Percentiles rank a stretch among this genome's conserved stretches.
Conservation (phyloP, 2,797 vertebrate species). For the Otolemur crassicaudatus region DNA sequence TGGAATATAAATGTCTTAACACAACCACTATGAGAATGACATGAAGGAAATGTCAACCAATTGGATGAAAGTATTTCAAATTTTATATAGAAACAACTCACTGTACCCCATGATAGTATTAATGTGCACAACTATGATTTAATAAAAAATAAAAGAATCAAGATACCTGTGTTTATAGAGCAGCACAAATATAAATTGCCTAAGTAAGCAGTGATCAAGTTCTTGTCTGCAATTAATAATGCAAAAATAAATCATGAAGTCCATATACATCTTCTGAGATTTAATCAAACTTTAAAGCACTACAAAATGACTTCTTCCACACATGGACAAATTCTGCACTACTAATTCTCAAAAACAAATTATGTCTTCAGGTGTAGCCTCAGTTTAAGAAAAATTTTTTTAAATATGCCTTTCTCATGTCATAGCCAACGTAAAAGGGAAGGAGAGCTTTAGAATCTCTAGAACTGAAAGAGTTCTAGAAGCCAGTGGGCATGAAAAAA, state of each 20-base stretch:
- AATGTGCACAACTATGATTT: too few relatives aligned
- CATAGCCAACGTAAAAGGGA: too few relatives aligned
- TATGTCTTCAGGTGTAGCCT: neutral
- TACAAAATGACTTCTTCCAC: slow-evolving; percentile 35
- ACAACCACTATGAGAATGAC: too few relatives aligned
- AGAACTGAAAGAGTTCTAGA: too few relatives aligned
- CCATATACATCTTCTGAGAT: neutral
- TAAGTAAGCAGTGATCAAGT: neutral
- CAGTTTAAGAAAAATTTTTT: too few relatives aligned
- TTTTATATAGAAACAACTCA: too few relatives aligned
- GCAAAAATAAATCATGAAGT: neutral
- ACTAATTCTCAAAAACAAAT: slow-evolving; percentile 25
- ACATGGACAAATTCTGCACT: slow-evolving; percentile 31
- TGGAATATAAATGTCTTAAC: too few relatives aligned
- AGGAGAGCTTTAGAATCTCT: slow-evolving; percentile 70
- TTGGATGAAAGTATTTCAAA: too few relatives aligned
- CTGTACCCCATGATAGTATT: too few relatives aligned
- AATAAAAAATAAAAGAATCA: neutral
- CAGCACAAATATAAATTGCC: neutral
- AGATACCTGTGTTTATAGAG: neutral
- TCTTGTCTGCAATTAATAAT: neutral
- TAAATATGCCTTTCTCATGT: too few relatives aligned
- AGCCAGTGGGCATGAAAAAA: too few relatives aligned
- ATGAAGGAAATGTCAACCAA: too few relatives aligned
- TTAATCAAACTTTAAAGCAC: neutral